Evolutionary conservation across 2,888 invertebrate genomes (phyloP).

Genomic region (Mylabris sibirica): DNA sequence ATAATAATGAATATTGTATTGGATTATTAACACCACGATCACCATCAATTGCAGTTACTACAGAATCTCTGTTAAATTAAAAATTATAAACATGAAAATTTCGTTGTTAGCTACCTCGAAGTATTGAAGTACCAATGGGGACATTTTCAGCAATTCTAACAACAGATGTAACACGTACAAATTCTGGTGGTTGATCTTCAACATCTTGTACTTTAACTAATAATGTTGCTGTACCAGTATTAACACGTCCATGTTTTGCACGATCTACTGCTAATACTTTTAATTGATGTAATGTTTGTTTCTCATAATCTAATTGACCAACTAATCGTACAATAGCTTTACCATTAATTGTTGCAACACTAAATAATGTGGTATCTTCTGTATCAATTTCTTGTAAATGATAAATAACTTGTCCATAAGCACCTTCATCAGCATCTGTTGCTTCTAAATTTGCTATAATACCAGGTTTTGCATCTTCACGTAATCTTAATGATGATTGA

Average conservation of each 20-base stretch:
- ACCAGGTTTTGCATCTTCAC: conserved; percentile 80
- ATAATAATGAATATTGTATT: conserved; percentile 78
- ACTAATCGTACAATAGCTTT: conserved; percentile 83
- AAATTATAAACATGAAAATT: conserved; percentile 2
- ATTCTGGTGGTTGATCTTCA: conserved; percentile 92
- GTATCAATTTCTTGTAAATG: conserved; percentile 83
- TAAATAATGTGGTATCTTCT: conserved; percentile 74
- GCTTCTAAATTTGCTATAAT: conserved; percentile 84
- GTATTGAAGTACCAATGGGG: conserved; percentile 79
- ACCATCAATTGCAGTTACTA: conserved; percentile 89
- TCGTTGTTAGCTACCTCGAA: conserved; percentile 73
- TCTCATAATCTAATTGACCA: conserved; percentile 82
- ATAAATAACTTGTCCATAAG: conserved; percentile 91
- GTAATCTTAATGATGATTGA: conserved; percentile 80
- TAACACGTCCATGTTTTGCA: conserved; percentile 81
- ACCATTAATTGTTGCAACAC: conserved; percentile 83
- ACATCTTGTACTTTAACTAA: conserved; percentile 87
- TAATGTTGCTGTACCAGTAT: conserved; percentile 89
- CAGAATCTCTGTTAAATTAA: conserved; percentile 40
- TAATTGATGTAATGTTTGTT: conserved; percentile 85
- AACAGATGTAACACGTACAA: conserved; percentile 86
- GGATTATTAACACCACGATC: conserved; percentile 90
- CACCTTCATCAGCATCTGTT: conserved; percentile 88
- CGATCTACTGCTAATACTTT: conserved; percentile 83
- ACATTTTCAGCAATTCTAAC: conserved; percentile 88